Percentiles rank a stretch among this genome's conserved stretches.
phyloP scores from a whole-genome alignment of 2,797 vertebrate species.

The Falco cherrug region DNA sequence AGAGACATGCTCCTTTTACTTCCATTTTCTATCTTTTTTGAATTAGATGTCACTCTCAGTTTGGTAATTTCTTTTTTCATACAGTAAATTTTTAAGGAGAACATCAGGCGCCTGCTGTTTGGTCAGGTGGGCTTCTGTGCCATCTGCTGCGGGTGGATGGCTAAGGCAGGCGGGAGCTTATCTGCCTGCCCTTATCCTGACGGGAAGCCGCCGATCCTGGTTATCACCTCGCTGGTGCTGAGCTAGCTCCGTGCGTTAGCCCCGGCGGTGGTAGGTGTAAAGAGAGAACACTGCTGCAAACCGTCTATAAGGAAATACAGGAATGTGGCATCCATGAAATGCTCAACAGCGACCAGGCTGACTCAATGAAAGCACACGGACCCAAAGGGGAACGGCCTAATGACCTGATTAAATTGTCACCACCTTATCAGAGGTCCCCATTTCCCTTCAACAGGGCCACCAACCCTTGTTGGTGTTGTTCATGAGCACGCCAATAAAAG shows the following conservation, averaged over 20 bases:
- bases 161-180: not conserved
- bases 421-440: not conserved
- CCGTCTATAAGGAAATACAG: not conserved
- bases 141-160: not conserved
- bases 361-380: not conserved
- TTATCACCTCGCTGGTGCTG: accelerated
- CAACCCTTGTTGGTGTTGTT: too few relatives aligned
- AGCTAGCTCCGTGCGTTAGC: not conserved
- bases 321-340: not conserved
- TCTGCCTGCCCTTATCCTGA: not conserved
- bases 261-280: accelerated
- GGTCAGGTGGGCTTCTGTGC: not conserved
- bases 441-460: not conserved
- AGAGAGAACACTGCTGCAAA: not conserved
- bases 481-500: not conserved
- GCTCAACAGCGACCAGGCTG: not conserved
- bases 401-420: not conserved
- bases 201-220: too few relatives aligned
- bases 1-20: not conserved
- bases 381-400: not conserved
- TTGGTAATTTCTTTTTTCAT: not conserved
- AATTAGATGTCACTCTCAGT: not conserved
- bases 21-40: not conserved
- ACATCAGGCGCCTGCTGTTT: accelerated
- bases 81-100: not conserved